phyloP scores from a whole-genome alignment of 2,888 invertebrate genomes.

The Notodonta ziczac region DNA sequence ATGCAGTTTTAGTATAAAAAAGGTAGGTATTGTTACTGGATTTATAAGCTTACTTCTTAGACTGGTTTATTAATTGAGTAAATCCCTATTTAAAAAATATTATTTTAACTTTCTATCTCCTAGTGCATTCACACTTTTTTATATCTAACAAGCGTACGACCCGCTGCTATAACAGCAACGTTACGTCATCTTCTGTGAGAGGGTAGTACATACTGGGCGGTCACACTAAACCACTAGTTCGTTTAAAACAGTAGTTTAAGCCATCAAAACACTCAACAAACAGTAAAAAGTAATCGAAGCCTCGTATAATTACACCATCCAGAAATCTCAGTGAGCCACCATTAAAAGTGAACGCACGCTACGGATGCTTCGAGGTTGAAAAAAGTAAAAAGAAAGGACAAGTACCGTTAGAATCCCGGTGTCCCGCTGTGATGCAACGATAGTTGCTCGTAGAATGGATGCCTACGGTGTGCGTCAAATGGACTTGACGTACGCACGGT shows the following conservation, averaged over 20 bases:
- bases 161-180: too few relatives aligned
- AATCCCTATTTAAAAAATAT: too few relatives aligned
- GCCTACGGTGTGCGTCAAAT: constrained; percentile 7
- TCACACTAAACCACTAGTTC: too few relatives aligned
- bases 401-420: constrained; percentile 76
- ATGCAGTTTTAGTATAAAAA: not conserved
- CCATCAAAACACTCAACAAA: not conserved
- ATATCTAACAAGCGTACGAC: too few relatives aligned
- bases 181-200: too few relatives aligned
- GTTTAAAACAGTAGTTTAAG: too few relatives aligned
- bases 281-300: constrained; percentile 3
- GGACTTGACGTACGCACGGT: constrained; percentile 13
- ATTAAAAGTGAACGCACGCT: constrained; percentile 80
- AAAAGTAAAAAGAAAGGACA: constrained; percentile 72
- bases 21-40: too few relatives aligned
- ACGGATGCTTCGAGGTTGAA: constrained; percentile 58
- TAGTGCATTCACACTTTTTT: too few relatives aligned
- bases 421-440: constrained; percentile 53
- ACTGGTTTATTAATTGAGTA: too few relatives aligned
- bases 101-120: too few relatives aligned
- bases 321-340: constrained; percentile 43
- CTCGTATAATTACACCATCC: constrained; percentile 8
- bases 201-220: too few relatives aligned
- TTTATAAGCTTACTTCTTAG: too few relatives aligned
- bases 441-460: constrained; percentile 25